These are phyloP conservation scores for Pteronotus mesoamericanus DNA, from an alignment of 2,797 vertebrate genomes.

Conservation along the genomic window DNA sequence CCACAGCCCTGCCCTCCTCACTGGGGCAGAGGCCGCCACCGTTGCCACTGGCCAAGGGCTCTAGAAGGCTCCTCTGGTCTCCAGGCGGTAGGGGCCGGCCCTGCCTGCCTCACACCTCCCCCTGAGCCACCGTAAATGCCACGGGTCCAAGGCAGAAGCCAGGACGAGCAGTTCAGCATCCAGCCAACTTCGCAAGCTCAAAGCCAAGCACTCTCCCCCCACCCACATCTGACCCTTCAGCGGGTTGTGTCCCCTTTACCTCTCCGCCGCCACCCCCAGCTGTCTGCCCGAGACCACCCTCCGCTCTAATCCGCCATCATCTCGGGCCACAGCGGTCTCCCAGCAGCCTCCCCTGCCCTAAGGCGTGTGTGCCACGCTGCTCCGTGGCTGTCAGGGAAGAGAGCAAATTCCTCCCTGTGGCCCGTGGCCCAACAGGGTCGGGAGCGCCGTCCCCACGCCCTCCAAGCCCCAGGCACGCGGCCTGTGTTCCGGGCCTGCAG, in stretches of 20 bases:
- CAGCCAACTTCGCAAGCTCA: no score
- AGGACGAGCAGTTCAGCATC: fast-evolving
- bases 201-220: neutral
- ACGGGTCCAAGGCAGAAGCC: neutral
- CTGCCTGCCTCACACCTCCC: neutral
- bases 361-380: fast-evolving
- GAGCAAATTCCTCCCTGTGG: no score
- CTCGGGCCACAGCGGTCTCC: neutral
- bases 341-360: neutral
- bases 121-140: neutral
- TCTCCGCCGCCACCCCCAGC: neutral
- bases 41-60: neutral
- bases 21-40: neutral
- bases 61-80: neutral
- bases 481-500: neutral
- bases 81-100: neutral
- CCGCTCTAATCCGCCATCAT: neutral
- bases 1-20: fast-evolving
- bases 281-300: no score
- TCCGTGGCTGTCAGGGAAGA: neutral
- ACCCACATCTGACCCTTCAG: fast-evolving
- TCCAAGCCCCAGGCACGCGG: neutral
- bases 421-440: fast-evolving
- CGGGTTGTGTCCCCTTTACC: fast-evolving
- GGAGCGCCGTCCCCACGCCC: neutral